Percentiles rank a stretch among this genome's conserved stretches.
Evolutionary conservation across 2,888 invertebrate genomes (phyloP).

Genomic region (Nomada flava): DNA sequence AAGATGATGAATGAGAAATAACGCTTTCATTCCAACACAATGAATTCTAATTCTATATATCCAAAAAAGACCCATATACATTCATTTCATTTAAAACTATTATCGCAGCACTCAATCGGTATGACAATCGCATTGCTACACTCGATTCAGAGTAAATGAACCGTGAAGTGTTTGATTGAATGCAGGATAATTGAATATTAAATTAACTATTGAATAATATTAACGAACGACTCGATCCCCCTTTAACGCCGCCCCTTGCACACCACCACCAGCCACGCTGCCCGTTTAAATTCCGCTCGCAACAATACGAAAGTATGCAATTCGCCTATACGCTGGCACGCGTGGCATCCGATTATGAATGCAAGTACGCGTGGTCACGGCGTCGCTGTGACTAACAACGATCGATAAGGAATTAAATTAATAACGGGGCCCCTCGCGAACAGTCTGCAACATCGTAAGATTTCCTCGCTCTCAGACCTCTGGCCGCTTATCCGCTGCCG

Average conservation of each 20-base stretch:
- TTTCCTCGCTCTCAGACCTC: conserved; percentile 26
- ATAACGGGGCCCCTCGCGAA: conserved; percentile 16
- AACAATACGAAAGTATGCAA: conserved; percentile 31
- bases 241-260: neutral
- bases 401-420: conserved; percentile 56
- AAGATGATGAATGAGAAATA: too few species aligned
- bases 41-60: too few species aligned
- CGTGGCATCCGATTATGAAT: conserved; percentile 47
- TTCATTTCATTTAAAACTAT: too few species aligned
- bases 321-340: conserved; percentile 4
- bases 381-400: conserved; percentile 2
- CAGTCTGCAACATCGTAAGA: conserved; percentile 27
- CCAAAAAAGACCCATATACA: too few species aligned
- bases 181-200: too few species aligned
- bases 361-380: conserved; percentile 3
- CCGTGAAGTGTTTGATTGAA: too few species aligned
- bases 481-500: conserved; percentile 37
- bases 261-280: neutral
- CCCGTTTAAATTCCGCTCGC: conserved; percentile 23
- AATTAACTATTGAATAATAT: too few species aligned
- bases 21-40: too few species aligned
- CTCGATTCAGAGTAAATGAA: too few species aligned
- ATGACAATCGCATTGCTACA: too few species aligned
- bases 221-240: too few species aligned
- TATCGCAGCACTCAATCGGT: too few species aligned